Base-by-base conservation (phyloP, 2,797 vertebrate species). In the Malurus splendens region DNA sequence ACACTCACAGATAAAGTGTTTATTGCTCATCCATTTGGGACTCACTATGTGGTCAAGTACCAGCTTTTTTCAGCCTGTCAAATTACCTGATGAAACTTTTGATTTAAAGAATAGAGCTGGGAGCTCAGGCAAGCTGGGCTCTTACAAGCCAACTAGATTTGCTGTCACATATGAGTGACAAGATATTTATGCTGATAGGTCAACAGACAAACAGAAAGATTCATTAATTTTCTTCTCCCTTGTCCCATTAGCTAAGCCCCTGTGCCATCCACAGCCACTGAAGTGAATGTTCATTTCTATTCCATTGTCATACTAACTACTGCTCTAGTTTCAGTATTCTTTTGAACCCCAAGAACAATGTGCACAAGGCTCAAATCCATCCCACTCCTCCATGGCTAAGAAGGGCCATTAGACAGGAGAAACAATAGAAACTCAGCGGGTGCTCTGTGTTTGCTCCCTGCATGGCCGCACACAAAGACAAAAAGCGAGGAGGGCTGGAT, bases 301-400 rank as follows among this genome's bases (percentile, higher is more conserved):
- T 89, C 80, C 77, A 90, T 90, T 93, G 95, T 91, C 90, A 93
- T 67, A 83, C 90, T 92, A 93, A 93, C 92, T 93, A 87, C 89
- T 90, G 92, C 90, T 94, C 92, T 73, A 92, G 87, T 93, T 95
- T 95, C 91, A 95, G 92, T 93, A 91, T 94, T 95, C 89, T 95
- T 95, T 94, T 94, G 89, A 94, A 92, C 85, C 80, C 70, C 77
- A 92, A 92, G 92, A 95, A 95, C 92, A 94, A 93, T 95, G 95
- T 76, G 89, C 15, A 3, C 76, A 78, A 91, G 90, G 93, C 84
- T 0, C 89, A 95, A 95, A 95, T 90, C 92, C 92, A 92, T 89
- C 85, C 94, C 28, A 4, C 92, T 95, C 89, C 77, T 95, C 85
- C 82, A 23, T 57, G 89, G 85, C 90, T 94, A 94, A 95, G 94